These are phyloP conservation scores for Agelaius phoeniceus DNA, from an alignment of 2,113 vertebrate genomes.

Conservation along the genomic window DNA sequence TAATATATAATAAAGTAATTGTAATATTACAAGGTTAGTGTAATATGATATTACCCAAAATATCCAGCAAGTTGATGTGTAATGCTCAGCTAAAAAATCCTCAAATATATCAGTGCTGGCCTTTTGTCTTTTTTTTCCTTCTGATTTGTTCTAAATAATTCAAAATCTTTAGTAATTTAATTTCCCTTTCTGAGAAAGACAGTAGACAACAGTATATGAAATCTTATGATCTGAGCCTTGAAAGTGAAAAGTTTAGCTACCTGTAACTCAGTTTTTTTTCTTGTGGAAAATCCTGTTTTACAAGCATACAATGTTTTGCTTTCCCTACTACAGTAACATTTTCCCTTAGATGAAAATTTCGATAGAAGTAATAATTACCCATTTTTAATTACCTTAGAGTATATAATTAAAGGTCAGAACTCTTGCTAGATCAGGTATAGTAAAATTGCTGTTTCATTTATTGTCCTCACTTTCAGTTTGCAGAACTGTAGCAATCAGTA, in stretches of 20 bases:
- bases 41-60: not conserved
- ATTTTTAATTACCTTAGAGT: not conserved
- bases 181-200: not conserved
- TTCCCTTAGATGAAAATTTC: not conserved
- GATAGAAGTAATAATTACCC: not conserved
- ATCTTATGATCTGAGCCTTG: not conserved
- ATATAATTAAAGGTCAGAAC: not conserved
- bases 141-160: not conserved
- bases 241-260: not conserved
- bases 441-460: not conserved
- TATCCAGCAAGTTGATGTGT: not conserved
- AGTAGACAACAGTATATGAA: not conserved
- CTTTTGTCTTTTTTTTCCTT: not conserved
- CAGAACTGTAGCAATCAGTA: not conserved
- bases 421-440: not conserved
- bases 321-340: not conserved
- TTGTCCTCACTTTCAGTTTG: not conserved
- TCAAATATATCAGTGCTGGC: not conserved
- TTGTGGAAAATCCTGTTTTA: not conserved
- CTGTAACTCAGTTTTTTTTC: not conserved
- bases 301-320: not conserved
- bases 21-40: not conserved
- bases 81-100: not conserved
- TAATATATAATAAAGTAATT: not conserved
- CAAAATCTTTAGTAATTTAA: not conserved